phyloP scores from a whole-genome alignment of 1,140 invertebrate genomes.

The Bradynema listronoti region DNA sequence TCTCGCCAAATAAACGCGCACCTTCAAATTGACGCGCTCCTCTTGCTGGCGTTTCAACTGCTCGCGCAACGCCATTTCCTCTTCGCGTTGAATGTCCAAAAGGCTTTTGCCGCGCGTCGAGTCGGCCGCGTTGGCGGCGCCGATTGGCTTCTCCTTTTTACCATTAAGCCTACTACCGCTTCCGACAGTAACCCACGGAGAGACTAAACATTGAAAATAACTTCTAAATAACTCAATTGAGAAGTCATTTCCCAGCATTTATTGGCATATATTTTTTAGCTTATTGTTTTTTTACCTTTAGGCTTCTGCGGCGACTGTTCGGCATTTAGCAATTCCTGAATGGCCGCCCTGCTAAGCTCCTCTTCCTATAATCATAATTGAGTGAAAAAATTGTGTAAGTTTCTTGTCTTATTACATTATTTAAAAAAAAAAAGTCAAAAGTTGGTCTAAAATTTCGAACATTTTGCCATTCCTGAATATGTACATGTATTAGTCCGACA shows the following conservation, averaged over 20 bases:
- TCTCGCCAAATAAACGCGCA: too few species aligned
- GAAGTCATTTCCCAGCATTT: constrained; percentile 7
- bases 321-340: neutral
- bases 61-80: constrained; percentile 10
- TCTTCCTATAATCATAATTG: constrained; percentile 1
- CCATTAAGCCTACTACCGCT: constrained; percentile 4
- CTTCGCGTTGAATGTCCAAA: constrained; percentile 20
- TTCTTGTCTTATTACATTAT: too few species aligned
- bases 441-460: too few species aligned
- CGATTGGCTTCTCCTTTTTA: neutral
- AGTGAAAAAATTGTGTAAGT: too few species aligned
- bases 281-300: neutral
- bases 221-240: constrained; percentile 3
- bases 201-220: constrained; percentile 18
- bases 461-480: too few species aligned
- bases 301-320: neutral
- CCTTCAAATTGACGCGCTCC: too few species aligned
- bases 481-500: too few species aligned
- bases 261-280: neutral
- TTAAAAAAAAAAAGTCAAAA: too few species aligned
- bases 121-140: neutral
- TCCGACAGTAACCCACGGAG: constrained; percentile 22
- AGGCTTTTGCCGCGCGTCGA: constrained; percentile 9
- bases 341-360: neutral
- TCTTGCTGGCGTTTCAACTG: constrained; percentile 15